Evolutionary conservation across 2,888 invertebrate species (phyloP), one percentile per base, ranked within the genome.

Genomic region (Chymomyza fuscimana): DNA sequence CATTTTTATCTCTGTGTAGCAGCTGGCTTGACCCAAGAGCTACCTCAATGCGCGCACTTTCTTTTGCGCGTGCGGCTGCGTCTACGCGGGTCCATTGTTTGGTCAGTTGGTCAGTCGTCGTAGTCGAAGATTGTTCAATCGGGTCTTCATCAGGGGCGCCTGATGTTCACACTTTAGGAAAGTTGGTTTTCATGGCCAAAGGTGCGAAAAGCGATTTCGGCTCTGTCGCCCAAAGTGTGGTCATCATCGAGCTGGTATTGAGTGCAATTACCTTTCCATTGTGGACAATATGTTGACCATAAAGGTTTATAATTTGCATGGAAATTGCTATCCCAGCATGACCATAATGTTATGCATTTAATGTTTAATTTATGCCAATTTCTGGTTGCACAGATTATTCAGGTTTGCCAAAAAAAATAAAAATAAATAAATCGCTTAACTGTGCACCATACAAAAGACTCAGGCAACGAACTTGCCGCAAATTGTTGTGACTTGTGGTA

Each of bases 151-250:
- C 56, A 60, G 52, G 65, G 64, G 32, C 61, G 68, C 69, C 60
- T 81, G 86, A 88, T 86, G 86, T 86, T 86, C 86, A 88, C 86
- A 86, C 86, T 86, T 86, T 85, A 82, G 69, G 86, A 81, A 88
- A 88, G 87, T 86, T 88, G 87, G 79, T 85, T 85, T 88, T 82
- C 76, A 77, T 76, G 72, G 81, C 71, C 74, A 71, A 69, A 85
- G 84, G 88, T 85, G 88, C 85, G 80, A 85, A 85, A 86, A 81
- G 76, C 62, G 78, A 78, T 80, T 80, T 75, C 82, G 76, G 61
- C 77, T 74, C 84, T 86, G 84, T 83, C 84, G 86, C 88, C 81
- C 72, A 69, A 83, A 87, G 83, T 83, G 83, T 87, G 72, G 86
- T 80, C 80, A 68, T 82, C 87, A 82, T 73, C 78, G 69, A 61